These are phyloP conservation scores for Leptoclinus maculatus DNA, from an alignment of 2,797 vertebrate genomes.

Conservation along the genomic window DNA sequence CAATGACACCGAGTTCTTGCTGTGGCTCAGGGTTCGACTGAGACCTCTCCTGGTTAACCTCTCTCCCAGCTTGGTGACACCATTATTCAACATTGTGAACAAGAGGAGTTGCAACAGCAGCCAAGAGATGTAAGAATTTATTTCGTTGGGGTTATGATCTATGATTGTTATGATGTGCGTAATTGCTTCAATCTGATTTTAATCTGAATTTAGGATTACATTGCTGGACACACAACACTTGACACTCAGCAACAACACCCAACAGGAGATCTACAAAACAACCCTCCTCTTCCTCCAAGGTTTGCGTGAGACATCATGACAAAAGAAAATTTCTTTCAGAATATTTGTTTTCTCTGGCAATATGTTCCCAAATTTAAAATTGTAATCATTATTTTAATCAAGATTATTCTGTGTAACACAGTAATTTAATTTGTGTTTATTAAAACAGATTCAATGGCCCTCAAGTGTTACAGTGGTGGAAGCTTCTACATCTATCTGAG, in stretches of 20 bases:
- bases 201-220: slow-evolving; percentile 51
- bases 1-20: slow-evolving; percentile 60
- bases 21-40: slow-evolving; percentile 72
- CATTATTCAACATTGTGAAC: slow-evolving; percentile 52
- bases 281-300: slow-evolving; percentile 60
- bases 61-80: slow-evolving; percentile 47
- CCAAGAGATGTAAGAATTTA: slow-evolving; percentile 70
- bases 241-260: slow-evolving; percentile 56
- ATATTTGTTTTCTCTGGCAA: not conserved
- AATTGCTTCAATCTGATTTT: not conserved
- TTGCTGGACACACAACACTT: slow-evolving; percentile 53
- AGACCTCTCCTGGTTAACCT: slow-evolving; percentile 66
- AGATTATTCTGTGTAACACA: not conserved
- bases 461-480: slow-evolving; percentile 67
- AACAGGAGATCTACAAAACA: slow-evolving; percentile 63
- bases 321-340: not conserved
- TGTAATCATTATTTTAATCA: too few relatives aligned
- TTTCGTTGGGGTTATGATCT: not conserved
- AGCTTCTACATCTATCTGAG: slow-evolving; percentile 73
- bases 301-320: slow-evolving; percentile 23
- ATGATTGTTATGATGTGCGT: not conserved
- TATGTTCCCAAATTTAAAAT: not conserved
- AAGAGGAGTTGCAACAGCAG: slow-evolving; percentile 67
- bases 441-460: slow-evolving; percentile 49
- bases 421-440: slow-evolving; percentile 10